Evolutionary conservation across 35 echinoderm and acorn worm genomes (phyloP), one percentile per base, ranked within the genome.

Genomic region (Lytechinus pictus): DNA sequence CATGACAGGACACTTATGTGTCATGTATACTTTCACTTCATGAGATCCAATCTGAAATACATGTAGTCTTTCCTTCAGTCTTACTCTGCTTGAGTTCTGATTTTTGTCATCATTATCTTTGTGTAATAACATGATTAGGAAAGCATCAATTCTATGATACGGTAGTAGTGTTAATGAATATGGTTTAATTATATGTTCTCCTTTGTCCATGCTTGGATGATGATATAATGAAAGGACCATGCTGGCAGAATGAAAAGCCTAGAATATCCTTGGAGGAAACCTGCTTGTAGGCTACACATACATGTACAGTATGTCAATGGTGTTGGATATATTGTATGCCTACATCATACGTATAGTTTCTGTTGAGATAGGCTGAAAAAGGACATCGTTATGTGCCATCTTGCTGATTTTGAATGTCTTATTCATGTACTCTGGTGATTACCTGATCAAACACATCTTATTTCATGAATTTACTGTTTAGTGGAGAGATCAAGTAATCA

Each of bases 1-100:
- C 66, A 14, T 79, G 66, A 79, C 66, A 79, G 66, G 19, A 79
- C 66, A 24, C 66, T n/a, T 79, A 79, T 79, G 66, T 79, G 66
- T 79, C 66, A 79, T 79, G 66, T 79, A 79, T 79, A 79, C 66
- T 79, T 79, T 79, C 66, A 7, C 66, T 79, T 79, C 66, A 79
- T 24, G 19, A 79, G 66, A 79, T 79, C 66, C 66, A 79, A 79
- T 79, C 66, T 79, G 4, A n/a, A 79, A 19, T 44, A 44, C 33
- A 44, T 44, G 33, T 79, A 79, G 66, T 79, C 66, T 79, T 79
- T 24, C 19, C 66, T 79, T 24, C 5, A 79, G 19, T 79, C 66
- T 7, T n/a, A 79, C 16, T 19, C 16, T 79, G 66, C 21, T n/a
- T 79, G 66, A 24, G 66, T 19, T 58, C 9, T 58, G 33, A 1